Conservation (phyloP, 2,113 vertebrate species). For the Panthera uncia region DNA sequence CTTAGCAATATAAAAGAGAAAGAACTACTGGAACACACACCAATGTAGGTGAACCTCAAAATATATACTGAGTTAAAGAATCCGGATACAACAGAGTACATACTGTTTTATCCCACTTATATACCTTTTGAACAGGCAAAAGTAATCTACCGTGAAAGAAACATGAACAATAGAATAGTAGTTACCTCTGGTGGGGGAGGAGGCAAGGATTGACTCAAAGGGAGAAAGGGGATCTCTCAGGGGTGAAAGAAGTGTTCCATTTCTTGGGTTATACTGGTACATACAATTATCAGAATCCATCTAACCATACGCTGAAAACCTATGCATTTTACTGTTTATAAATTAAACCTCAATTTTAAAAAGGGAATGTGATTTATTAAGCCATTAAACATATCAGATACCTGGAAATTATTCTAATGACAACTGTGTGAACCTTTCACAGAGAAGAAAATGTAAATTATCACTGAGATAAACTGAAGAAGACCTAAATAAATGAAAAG, state of each 20-base stretch:
- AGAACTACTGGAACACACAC: neutral
- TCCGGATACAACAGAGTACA: neutral
- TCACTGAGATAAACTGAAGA: neutral
- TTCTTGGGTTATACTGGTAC: neutral
- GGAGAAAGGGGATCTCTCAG: neutral
- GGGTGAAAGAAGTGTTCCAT: neutral
- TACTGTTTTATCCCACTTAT: too few relatives aligned
- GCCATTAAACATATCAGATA: neutral
- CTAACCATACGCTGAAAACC: neutral
- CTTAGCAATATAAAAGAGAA: neutral
- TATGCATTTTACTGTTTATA: neutral
- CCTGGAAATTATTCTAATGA: neutral
- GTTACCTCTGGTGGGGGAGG: neutral
- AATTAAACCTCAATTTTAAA: neutral
- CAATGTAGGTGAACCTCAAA: neutral
- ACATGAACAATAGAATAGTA: neutral
- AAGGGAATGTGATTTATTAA: neutral
- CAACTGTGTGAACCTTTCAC: neutral
- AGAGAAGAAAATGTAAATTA: neutral
- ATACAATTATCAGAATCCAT: neutral
- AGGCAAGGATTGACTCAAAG: neutral
- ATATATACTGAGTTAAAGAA: neutral
- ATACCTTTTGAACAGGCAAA: neutral
- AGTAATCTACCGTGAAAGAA: neutral
- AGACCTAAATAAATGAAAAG: neutral